Conservation (phyloP, 2,113 vertebrate species). For the Gambusia holbrooki region DNA sequence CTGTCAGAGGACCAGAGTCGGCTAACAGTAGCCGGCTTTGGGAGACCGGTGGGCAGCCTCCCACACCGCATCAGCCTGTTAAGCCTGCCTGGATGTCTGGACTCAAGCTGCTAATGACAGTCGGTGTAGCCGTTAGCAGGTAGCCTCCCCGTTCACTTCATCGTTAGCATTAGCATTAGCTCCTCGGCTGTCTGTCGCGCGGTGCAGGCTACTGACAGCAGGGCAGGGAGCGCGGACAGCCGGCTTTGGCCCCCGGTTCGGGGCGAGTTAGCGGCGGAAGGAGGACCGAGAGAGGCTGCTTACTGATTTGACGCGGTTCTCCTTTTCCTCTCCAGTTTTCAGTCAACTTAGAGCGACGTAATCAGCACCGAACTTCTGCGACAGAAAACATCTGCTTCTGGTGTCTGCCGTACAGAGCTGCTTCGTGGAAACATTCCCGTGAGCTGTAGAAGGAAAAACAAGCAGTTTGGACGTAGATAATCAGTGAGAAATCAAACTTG, state of each 20-base stretch:
- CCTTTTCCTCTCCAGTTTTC: constrained; percentile 81
- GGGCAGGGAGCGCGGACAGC: not conserved
- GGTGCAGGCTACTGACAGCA: not conserved
- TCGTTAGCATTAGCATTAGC: constrained; percentile 60
- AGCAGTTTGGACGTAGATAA: constrained; percentile 60
- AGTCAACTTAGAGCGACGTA: constrained; percentile 76
- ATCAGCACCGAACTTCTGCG: constrained; percentile 69
- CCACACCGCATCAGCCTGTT: not conserved
- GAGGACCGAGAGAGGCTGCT: constrained; percentile 51
- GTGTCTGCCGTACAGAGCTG: constrained; percentile 29
- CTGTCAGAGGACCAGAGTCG: not conserved
- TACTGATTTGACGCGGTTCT: constrained; percentile 83
- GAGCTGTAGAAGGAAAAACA: constrained; percentile 34
- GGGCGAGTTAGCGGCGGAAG: constrained; percentile 9
- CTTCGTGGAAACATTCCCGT: constrained; percentile 66
- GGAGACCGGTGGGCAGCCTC: not conserved
- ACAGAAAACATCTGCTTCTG: constrained; percentile 56
- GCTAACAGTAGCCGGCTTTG: not conserved
- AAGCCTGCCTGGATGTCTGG: not conserved
- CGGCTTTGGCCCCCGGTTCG: too few relatives aligned
- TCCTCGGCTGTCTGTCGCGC: not conserved
- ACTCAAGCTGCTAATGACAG: not conserved
- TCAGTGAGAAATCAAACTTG: constrained; percentile 81
- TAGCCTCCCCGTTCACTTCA: constrained; percentile 68
- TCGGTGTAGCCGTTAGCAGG: constrained; percentile 44